Evolutionary conservation across 2,113 vertebrate species (phyloP).

Genomic region (Carlito syrichta): DNA sequence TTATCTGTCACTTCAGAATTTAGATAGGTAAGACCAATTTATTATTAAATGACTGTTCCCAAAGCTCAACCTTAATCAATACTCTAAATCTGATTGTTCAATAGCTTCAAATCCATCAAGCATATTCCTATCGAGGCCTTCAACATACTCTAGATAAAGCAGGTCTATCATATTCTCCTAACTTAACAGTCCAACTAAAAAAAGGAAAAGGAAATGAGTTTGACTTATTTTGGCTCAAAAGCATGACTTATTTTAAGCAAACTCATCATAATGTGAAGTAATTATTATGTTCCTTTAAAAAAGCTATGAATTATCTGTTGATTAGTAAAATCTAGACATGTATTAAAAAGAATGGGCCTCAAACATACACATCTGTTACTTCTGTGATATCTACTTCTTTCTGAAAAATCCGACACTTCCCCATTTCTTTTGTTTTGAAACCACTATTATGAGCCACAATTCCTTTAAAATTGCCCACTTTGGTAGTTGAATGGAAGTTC

Average conservation of each 20-base stretch:
- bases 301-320: slow-evolving; percentile 7
- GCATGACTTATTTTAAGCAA: slow-evolving; percentile 17
- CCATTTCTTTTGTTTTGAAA: not conserved
- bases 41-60: slow-evolving; percentile 1
- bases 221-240: slow-evolving; percentile 1
- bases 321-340: not conserved
- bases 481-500: not conserved
- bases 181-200: not conserved
- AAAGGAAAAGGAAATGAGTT: not conserved
- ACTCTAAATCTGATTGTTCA: not conserved
- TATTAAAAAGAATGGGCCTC: not conserved
- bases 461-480: not conserved
- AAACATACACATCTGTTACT: not conserved
- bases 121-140: not conserved
- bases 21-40: slow-evolving; percentile 9
- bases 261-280: not conserved
- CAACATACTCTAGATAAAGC: not conserved
- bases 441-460: not conserved
- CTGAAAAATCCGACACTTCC: not conserved
- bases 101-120: not conserved
- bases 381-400: not conserved
- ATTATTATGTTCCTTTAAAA: not conserved
- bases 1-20: slow-evolving; percentile 28
- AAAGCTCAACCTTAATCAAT: not conserved
- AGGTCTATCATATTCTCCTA: not conserved